phyloP scores from a whole-genome alignment of 2,888 invertebrate genomes.

The Machimus rusticus region DNA sequence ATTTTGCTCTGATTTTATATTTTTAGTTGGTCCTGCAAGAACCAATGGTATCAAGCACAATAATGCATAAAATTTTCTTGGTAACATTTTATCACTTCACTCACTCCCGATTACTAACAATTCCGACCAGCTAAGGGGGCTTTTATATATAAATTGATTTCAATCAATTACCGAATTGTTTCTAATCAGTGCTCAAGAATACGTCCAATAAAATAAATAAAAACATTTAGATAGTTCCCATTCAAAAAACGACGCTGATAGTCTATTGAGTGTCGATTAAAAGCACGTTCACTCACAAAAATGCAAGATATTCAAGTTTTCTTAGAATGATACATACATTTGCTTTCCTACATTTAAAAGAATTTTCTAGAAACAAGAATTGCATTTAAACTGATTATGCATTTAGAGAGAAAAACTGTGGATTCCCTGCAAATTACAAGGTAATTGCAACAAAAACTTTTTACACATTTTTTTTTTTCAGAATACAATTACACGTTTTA shows the following conservation, averaged over 20 bases:
- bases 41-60: not conserved
- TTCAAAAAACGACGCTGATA: not conserved
- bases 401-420: not conserved
- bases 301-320: not conserved
- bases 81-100: not conserved
- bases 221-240: not conserved
- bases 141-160: not conserved
- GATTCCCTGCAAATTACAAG: not conserved
- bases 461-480: too few species aligned
- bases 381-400: not conserved
- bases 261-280: not conserved
- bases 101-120: not conserved
- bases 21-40: constrained; percentile 53
- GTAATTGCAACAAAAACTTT: not conserved
- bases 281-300: not conserved
- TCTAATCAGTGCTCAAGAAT: not conserved
- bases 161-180: not conserved
- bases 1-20: constrained; percentile 52
- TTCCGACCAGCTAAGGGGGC: not conserved
- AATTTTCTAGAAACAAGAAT: not conserved
- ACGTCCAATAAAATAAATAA: not conserved
- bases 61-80: not conserved
- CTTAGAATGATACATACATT: not conserved
- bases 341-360: not conserved
- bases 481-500: too few species aligned